Evolutionary conservation across 2,797 vertebrate species (phyloP).

Genomic region (Carapus acus): DNA sequence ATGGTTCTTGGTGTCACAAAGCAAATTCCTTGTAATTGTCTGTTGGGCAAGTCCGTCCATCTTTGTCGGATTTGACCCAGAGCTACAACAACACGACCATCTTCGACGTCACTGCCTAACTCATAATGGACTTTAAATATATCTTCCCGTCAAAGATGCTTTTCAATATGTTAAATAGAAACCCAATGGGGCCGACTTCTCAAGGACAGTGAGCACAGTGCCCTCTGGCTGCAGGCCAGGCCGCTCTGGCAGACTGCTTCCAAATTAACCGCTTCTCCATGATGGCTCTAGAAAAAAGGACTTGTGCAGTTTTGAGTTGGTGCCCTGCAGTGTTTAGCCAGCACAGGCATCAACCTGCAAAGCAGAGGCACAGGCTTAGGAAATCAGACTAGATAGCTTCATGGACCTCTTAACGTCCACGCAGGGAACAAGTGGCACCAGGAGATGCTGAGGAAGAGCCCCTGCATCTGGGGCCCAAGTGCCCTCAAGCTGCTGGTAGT

Average conservation of each 20-base stretch:
- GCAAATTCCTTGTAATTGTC: conserved; percentile 71
- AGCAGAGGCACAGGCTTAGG: conserved; percentile 73
- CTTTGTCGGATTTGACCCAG: conserved; percentile 73
- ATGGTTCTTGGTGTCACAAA: conserved; percentile 67
- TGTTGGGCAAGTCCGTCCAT: conserved; percentile 62
- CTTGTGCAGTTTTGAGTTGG: conserved; percentile 63
- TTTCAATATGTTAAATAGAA: conserved; percentile 76
- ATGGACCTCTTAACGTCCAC: conserved; percentile 58
- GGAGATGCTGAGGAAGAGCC: conserved; percentile 52
- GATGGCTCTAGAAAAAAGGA: conserved; percentile 66
- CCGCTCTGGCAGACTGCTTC: conserved; percentile 74
- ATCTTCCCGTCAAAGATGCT: conserved; percentile 72
- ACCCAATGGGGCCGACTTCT: conserved; percentile 71
- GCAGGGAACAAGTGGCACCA: conserved; percentile 56
- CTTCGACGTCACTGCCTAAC: conserved; percentile 60
- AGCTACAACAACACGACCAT: conserved; percentile 61
- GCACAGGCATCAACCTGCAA: conserved; percentile 65
- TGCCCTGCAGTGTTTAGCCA: conserved; percentile 63
- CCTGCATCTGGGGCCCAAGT: conserved; percentile 63
- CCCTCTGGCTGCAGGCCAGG: conserved; percentile 76
- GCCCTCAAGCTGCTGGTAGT: conserved; percentile 71
- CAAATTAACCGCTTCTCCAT: conserved; percentile 76
- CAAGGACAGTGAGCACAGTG: conserved; percentile 74
- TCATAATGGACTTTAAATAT: conserved; percentile 75
- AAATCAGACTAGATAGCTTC: conserved; percentile 76